A percentile compares a stretch with the other conserved stretches of the same genome.
Evolutionary conservation across 1,140 invertebrate genomes (phyloP).

Genomic region (Drosophila navojoa): DNA sequence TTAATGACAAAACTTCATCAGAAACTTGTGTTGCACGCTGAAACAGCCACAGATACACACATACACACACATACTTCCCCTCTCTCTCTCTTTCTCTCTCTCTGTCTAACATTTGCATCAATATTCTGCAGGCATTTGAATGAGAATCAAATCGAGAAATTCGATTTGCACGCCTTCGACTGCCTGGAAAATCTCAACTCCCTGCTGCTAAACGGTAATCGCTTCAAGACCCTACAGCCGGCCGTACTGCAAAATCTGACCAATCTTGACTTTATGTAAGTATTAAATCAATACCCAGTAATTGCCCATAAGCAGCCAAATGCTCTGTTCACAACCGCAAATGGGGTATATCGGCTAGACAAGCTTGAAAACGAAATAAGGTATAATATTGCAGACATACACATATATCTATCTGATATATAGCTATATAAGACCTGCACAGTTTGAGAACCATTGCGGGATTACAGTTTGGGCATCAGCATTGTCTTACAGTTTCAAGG

Average conservation of each 20-base stretch:
- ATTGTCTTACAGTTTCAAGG: no score
- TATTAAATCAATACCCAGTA: constrained; percentile 14
- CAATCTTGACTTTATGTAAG: constrained; percentile 85
- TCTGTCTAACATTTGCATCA: neutral
- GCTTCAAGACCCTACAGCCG: constrained; percentile 83
- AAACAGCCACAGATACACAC: neutral
- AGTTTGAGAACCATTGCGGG: no score
- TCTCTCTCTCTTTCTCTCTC: no score
- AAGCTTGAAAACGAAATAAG: no score
- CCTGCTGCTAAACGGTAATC: constrained; percentile 79
- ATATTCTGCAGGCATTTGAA: constrained; percentile 61
- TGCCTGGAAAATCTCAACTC: constrained; percentile 75
- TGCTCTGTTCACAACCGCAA: neutral
- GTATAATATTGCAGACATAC: no score
- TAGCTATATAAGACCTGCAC: no score
- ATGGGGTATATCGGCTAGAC: neutral
- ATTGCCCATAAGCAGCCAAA: neutral
- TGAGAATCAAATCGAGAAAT: constrained; percentile 76
- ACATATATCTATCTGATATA: no score
- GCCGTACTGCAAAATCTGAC: constrained; percentile 83
- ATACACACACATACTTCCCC: constrained; percentile 30
- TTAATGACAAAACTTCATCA: constrained; percentile 65
- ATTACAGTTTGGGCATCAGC: no score
- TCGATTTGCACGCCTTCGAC: constrained; percentile 81
- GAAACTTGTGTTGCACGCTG: neutral